Base-by-base conservation (phyloP, 2,888 invertebrate genomes). In the Poecilus cupreus region DNA sequence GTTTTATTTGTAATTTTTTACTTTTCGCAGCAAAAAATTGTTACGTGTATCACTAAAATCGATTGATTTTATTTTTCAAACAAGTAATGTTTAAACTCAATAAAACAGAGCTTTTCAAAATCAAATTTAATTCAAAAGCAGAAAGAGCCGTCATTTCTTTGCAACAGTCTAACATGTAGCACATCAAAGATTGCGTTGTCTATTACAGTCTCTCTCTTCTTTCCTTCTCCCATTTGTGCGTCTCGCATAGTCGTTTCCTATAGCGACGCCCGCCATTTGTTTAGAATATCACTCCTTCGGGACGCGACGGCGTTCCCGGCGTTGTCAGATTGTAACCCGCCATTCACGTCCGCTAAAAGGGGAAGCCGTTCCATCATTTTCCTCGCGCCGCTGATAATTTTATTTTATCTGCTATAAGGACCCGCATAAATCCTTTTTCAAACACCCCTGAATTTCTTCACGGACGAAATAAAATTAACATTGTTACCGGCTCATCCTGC, bases 271-370 rank as follows among this genome's bases (percentile, higher is more conserved):
- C 57, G 75, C 76, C 60, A 77, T 77, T 77, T 77, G 76, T 77
- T 77, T 77, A 77, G 76, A 77, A 77, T 77, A 77, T 77, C 39
- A 77, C 76, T 77, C 76, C 76, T 54, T 37, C 10, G 76, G 76
- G 76, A 75, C 11, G 20, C 37, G 11, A 4, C 32, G 64, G 16
- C 64, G 60, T 64, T 32, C 0, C 2, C 51, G 57, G 13, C 76
- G 39, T 57, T 77, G 57, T 77, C 60, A 77, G 76, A 77, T 77
- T 77, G 76, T 43, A 16, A 22, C 72, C 46, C 20, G 22, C 54
- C 10, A 75, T 26, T 68, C 26, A 51, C 37, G 37, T 32, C 68
- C 32, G 68, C 43, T 70, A 39, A 70, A 16, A 18, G 68, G 70
- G 43, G 10, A 32, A 39, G 20, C 43, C 13, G 70, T 76, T 76